These are phyloP conservation scores for Drosophila testacea DNA, from an alignment of 2,888 invertebrate genomes.

Conservation along the genomic window DNA sequence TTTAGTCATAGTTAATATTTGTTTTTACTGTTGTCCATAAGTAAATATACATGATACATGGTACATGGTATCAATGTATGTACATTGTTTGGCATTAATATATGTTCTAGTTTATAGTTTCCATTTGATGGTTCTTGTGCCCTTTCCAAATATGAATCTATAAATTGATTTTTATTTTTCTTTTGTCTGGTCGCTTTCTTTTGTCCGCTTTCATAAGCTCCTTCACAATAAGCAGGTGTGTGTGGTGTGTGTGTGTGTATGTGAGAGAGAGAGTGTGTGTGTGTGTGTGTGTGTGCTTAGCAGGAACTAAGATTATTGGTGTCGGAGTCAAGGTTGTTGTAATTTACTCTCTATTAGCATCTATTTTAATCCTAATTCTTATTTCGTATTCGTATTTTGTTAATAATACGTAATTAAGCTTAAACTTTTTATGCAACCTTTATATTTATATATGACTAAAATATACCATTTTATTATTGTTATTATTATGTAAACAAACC, in stretches of 20 bases:
- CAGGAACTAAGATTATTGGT: slow-evolving; percentile 25
- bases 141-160: slow-evolving; percentile 9
- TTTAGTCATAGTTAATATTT: slow-evolving; percentile 15
- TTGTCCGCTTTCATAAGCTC: slow-evolving; percentile 25
- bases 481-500: slow-evolving; percentile 76
- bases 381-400: slow-evolving; percentile 46
- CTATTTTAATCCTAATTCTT: slow-evolving; percentile 13
- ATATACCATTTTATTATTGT: slow-evolving; percentile 84
- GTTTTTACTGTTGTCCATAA: slow-evolving; percentile 22
- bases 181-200: slow-evolving; percentile 13
- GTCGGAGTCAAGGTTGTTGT: slow-evolving; percentile 37
- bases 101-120: slow-evolving; percentile 14
- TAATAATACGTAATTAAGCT: slow-evolving; percentile 59
- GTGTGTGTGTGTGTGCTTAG: background rate
- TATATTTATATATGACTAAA: slow-evolving; percentile 82
- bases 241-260: background rate
- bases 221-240: background rate
- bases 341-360: slow-evolving; percentile 29
- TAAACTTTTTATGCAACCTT: slow-evolving; percentile 52
- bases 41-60: slow-evolving; percentile 4
- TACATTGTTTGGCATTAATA: slow-evolving; percentile 5
- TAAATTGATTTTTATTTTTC: slow-evolving; percentile 18
- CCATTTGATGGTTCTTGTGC: slow-evolving; percentile 20
- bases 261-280: background rate
- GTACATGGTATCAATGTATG: slow-evolving; percentile 4